Evolutionary conservation across 2,113 vertebrate species (phyloP), one percentile per base, ranked within the genome.

Genomic region (Oryzias celebensis): DNA sequence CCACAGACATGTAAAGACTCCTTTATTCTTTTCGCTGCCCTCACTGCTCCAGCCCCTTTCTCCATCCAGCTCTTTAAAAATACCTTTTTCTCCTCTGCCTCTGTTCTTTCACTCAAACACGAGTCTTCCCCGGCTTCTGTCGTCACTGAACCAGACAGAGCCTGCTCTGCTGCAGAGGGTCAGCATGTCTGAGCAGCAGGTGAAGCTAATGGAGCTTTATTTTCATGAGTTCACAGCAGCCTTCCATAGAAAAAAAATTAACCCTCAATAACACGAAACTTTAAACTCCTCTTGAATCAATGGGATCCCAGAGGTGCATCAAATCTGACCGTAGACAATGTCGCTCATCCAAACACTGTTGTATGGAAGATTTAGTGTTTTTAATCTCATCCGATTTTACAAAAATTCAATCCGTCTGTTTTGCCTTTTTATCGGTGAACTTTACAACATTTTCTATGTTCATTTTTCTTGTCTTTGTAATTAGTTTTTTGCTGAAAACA

Each of bases 1-100:
- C 83, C 83, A 75, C 75, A 80, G 81, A 87, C 82, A 81, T 88
- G 87, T 88, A 87, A 85, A 84, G 83, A 87, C 83, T 85, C 74
- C 79, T 87, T 87, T 87, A 82, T 89, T 82, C 83, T 83, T 78
- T 72, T 66, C 77, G 63, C 74, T 70, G 57, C 61, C 65, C 66
- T 56, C 60, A 8, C 36, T 58, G 49, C 62, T 54, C 51, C 51
- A 24, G 26, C 43, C 65, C 45, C 31, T 58, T 57, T 68, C 26
- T 51, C 41, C 45, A 62, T 59, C 66, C 68, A 42, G 45, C 62
- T 26, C 54, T 48, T 46, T 49, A 36, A 56, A 43, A 22, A 52
- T 5, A 31, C 24, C 36, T 14, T 24, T 57, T 52, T 70, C 46
- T 61, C 47, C 57, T 65, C 36, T 60, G 45, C 44, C 58, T 56